phyloP scores from a whole-genome alignment of 2,797 vertebrate species.

The Echiichthys vipera region DNA sequence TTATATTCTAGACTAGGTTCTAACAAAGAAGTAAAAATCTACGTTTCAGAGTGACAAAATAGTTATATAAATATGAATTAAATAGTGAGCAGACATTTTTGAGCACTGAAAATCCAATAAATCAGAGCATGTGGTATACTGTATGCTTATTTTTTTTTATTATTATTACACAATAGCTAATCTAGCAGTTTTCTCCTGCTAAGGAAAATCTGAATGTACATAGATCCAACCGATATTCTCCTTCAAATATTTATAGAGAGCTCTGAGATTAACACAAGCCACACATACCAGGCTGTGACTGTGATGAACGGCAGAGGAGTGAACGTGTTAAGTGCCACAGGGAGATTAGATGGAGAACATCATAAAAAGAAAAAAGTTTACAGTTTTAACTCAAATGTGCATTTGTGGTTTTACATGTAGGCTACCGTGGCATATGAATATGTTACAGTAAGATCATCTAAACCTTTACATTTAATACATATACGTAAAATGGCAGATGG shows the following conservation, averaged over 20 bases:
- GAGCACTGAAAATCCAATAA: slow-evolving; percentile 64
- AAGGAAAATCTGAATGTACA: slow-evolving; percentile 59
- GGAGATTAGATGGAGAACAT: slow-evolving; percentile 12
- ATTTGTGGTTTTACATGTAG: slow-evolving; percentile 33
- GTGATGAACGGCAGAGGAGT: slow-evolving; percentile 39
- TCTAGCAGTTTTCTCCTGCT: slow-evolving; percentile 52
- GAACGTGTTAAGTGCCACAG: slow-evolving; percentile 52
- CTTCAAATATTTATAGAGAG: slow-evolving; percentile 64
- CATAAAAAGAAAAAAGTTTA: slow-evolving; percentile 42
- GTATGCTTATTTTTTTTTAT: slow-evolving; percentile 53
- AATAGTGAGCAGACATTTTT: slow-evolving; percentile 70
- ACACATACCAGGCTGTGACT: slow-evolving; percentile 46
- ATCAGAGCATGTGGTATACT: slow-evolving; percentile 67
- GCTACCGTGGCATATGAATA: slow-evolving; percentile 44
- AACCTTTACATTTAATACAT: slow-evolving; percentile 22
- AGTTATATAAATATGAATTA: slow-evolving; percentile 79
- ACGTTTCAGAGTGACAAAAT: slow-evolving; percentile 77
- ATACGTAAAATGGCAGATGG: slow-evolving; percentile 22
- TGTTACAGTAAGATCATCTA: slow-evolving; percentile 34
- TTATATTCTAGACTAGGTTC: slow-evolving; percentile 66
- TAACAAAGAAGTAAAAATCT: slow-evolving; percentile 79
- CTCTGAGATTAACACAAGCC: slow-evolving; percentile 54
- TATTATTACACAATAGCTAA: slow-evolving; percentile 73
- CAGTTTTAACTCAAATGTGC: slow-evolving; percentile 38
- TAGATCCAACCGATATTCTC: slow-evolving; percentile 36